These are phyloP conservation scores for Ranitomeya variabilis DNA, from an alignment of 2,113 vertebrate species.

Conservation along the genomic window DNA sequence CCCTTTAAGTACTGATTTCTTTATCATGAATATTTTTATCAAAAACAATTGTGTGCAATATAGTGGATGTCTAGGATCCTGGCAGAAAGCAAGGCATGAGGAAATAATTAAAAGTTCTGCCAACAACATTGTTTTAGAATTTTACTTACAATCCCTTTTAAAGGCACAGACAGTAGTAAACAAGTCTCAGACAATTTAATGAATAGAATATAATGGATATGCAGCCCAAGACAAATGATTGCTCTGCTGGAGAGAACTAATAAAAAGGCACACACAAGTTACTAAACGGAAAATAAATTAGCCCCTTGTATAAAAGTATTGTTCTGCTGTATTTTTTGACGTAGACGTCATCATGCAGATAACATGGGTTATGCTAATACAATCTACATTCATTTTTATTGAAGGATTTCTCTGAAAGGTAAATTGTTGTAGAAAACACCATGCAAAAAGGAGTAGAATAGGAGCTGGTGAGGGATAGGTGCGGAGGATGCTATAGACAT, in stretches of 20 bases:
- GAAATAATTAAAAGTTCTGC: neutral
- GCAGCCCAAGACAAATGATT: neutral
- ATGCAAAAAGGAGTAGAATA: neutral
- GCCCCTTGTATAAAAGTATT: neutral
- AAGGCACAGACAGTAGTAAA: neutral
- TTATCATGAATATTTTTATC: neutral
- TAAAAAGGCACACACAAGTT: neutral
- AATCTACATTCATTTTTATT: neutral
- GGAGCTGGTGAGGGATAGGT: neutral
- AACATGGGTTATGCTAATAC: neutral
- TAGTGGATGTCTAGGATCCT: neutral
- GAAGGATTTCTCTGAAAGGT: neutral
- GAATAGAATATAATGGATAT: neutral
- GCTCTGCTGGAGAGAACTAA: neutral
- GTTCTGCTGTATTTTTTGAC: neutral
- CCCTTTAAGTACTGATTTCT: too few species aligned
- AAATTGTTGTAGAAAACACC: neutral
- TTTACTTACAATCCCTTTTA: conserved; percentile 4
- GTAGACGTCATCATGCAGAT: neutral
- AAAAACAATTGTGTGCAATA: neutral
- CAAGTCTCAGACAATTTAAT: neutral
- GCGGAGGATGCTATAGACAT: neutral
- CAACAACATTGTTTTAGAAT: neutral
- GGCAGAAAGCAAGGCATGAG: neutral
- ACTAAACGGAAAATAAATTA: neutral